Evolutionary conservation across 2,113 vertebrate species (phyloP), one percentile per base, ranked within the genome.

Genomic region (Hystrix cristata): DNA sequence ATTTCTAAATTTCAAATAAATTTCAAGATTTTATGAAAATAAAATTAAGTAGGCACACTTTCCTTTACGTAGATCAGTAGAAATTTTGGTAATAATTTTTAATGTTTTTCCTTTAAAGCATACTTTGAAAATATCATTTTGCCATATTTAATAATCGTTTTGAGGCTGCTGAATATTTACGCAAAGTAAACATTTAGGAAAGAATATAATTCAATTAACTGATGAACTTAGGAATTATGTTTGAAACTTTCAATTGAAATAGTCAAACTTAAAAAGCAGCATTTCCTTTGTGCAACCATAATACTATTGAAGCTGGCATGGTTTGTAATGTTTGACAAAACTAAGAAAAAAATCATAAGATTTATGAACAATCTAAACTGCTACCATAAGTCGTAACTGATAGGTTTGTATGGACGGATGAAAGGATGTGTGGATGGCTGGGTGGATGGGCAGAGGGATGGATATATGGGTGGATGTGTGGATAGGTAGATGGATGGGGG

Each of bases 231-330:
- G 62, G 1, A 15, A 94, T 64, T 62, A 67, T 91, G 94, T 91
- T 95, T 74, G 57, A 91, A 96, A 89, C 0, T 13, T 94, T 89
- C 43, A 89, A 87, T 87, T 43, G 89, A 91, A 93, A 65, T 62
- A 81, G 14, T 64, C 34, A 78, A 51, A 46, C n/a, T 80, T 76
- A 51, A n/a, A 87, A 91, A 92, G 38, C 19, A 93, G n/a, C 34
- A 93, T 92, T 65, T 98, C 15, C 21, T 90, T 92, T 80, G 65
- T 79, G 43, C 86, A 95, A 76, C 16, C 9, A 34, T 60, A 80
- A 67, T 67, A 34, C 6, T 79, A 69, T 86, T 87, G 53, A n/a
- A 67, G 8, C 83, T 79, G 59, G 11, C 38, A 65, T 72, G 25
- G 21, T 27, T 89, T 62, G 13, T 72, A 0, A 87, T 94, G 1